Conservation (phyloP, 2,113 vertebrate species). For the Nanorana parkeri region DNA sequence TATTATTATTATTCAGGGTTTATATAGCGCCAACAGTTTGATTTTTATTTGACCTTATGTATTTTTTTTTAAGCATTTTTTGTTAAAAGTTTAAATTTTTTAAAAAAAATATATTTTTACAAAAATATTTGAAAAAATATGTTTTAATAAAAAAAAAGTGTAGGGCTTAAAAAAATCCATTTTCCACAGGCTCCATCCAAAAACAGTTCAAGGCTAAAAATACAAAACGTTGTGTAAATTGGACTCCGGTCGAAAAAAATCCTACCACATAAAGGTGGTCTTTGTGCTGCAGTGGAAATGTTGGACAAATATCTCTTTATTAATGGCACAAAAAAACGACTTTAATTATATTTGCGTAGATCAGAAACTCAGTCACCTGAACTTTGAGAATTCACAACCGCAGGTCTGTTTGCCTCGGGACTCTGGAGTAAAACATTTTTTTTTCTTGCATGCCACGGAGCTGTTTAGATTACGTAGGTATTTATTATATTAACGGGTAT, state of each 20-base stretch:
- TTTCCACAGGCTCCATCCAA: constrained; percentile 79
- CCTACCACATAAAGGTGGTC: constrained; percentile 92
- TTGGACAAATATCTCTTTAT: constrained; percentile 99
- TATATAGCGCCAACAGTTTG: no score
- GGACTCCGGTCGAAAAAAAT: constrained; percentile 85
- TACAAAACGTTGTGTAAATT: constrained; percentile 94
- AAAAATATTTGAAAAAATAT: no score
- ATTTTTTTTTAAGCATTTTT: no score
- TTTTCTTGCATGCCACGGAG: constrained; percentile 7
- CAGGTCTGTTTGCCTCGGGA: constrained; percentile 64
- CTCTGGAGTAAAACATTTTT: constrained; percentile 2
- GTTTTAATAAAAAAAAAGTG: no score
- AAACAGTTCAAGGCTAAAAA: constrained; percentile 90
- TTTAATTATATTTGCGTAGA: constrained; percentile 98
- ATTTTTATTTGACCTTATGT: no score
- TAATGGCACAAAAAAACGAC: constrained; percentile 96
- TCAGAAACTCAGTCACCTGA: constrained; percentile 81
- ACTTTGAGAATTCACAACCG: constrained; percentile 74
- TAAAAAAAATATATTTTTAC: no score
- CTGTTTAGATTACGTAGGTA: constrained; percentile 23
- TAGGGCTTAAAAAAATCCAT: constrained; percentile 66
- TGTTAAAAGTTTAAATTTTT: no score
- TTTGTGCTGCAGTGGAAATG: constrained; percentile 97
- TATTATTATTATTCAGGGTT: no score
- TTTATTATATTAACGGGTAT: constrained; percentile 28